Percentiles rank a stretch among this genome's conserved stretches.
These are phyloP conservation scores for Meiosimyza decipiens DNA, from an alignment of 2,888 invertebrate species.

Conservation along the genomic window DNA sequence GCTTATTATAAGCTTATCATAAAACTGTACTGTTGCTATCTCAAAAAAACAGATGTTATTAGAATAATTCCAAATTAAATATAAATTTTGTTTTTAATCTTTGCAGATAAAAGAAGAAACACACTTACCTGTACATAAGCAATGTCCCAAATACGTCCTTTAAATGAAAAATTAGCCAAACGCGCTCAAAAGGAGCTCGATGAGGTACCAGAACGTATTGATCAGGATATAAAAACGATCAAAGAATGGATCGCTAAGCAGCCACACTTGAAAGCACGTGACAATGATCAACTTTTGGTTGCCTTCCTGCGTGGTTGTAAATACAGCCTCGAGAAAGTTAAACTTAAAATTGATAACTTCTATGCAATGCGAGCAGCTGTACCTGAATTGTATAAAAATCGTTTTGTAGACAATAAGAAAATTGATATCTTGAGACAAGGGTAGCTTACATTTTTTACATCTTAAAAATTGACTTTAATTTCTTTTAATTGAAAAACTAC, in stretches of 20 bases:
- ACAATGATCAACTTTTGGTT: slow-evolving; percentile 68
- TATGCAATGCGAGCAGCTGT: slow-evolving; percentile 71
- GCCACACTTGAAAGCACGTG: slow-evolving; percentile 66
- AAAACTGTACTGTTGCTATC: too few species aligned
- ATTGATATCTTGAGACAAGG: slow-evolving; percentile 59
- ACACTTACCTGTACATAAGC: not conserved
- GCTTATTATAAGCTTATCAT: too few species aligned
- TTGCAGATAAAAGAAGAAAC: slow-evolving; percentile 20
- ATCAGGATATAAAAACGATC: slow-evolving; percentile 64
- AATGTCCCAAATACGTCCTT: slow-evolving; percentile 59
- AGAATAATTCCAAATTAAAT: too few species aligned
- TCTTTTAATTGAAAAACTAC: not conserved
- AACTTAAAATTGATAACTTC: slow-evolving; percentile 71
- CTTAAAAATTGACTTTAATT: not conserved
- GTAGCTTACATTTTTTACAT: slow-evolving; percentile 47
- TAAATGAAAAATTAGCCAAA: slow-evolving; percentile 55
- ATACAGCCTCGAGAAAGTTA: slow-evolving; percentile 70
- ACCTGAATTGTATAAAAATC: slow-evolving; percentile 71
- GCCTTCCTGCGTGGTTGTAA: slow-evolving; percentile 71
- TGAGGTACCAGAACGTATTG: slow-evolving; percentile 67
- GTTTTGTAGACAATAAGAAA: slow-evolving; percentile 59
- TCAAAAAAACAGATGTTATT: too few species aligned
- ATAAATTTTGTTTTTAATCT: not conserved
- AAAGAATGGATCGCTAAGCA: slow-evolving; percentile 70
- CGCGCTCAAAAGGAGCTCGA: slow-evolving; percentile 68